phyloP scores from a whole-genome alignment of 2,888 invertebrate genomes.

The Leucozona laternaria region DNA sequence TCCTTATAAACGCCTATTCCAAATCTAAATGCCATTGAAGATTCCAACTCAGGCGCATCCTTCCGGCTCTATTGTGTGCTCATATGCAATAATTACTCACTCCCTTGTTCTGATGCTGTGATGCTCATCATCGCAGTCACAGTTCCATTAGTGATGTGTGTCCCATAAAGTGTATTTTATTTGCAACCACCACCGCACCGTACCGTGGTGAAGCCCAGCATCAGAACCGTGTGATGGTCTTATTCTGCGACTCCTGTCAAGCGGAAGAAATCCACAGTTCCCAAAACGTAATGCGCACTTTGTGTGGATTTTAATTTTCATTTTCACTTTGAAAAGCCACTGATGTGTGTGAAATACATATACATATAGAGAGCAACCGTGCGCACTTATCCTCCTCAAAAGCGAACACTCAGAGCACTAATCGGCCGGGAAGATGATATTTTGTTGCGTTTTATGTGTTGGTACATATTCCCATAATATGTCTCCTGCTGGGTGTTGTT shows the following conservation, averaged over 20 bases:
- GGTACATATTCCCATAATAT: not conserved
- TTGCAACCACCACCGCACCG: conserved; percentile 6
- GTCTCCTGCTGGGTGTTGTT: conserved; percentile 54
- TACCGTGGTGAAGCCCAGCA: not conserved
- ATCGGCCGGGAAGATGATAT: conserved; percentile 29
- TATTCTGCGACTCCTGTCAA: conserved; percentile 57
- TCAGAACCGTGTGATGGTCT: not conserved
- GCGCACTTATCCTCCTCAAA: conserved; percentile 33
- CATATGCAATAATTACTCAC: conserved; percentile 70
- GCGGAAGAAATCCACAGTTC: conserved; percentile 71
- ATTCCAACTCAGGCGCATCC: conserved; percentile 69
- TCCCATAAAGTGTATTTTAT: conserved; percentile 29
- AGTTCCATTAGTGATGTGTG: conserved; percentile 62
- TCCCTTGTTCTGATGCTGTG: conserved; percentile 29
- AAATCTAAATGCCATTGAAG: conserved; percentile 64
- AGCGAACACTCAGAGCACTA: conserved; percentile 20
- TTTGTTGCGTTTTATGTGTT: conserved; percentile 11
- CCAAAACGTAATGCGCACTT: conserved; percentile 74
- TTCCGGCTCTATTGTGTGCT: conserved; percentile 65
- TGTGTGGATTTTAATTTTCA: conserved; percentile 75
- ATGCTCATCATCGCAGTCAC: conserved; percentile 1
- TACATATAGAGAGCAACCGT: conserved; percentile 45
- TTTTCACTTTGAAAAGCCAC: conserved; percentile 72
- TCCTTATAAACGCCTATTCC: conserved; percentile 42
- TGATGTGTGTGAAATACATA: conserved; percentile 71